Conservation (phyloP, 1,140 invertebrate species). For the Ganaspis sp. region DNA sequence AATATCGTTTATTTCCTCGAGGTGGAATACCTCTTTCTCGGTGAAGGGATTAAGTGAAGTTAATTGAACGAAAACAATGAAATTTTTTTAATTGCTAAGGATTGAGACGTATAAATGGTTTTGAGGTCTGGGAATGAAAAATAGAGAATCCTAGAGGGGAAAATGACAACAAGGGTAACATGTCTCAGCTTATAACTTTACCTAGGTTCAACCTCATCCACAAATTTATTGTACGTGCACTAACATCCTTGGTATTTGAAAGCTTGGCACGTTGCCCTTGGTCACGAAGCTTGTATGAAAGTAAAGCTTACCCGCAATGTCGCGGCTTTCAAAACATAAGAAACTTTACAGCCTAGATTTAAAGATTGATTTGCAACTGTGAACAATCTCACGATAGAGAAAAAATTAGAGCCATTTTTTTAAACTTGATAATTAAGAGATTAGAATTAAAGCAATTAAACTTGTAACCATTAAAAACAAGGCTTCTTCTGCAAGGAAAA, state of each 20-base stretch:
- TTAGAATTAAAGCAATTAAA: no score
- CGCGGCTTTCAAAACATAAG: slow-evolving; percentile 19
- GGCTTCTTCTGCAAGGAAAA: no score
- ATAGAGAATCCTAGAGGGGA: neutral
- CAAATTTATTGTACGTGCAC: slow-evolving; percentile 27
- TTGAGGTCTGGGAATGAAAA: neutral
- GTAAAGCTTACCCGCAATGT: slow-evolving; percentile 16
- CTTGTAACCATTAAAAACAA: no score
- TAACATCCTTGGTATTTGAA: slow-evolving; percentile 24
- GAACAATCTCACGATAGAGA: neutral
- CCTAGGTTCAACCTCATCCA: slow-evolving; percentile 18
- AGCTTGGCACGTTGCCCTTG: slow-evolving; percentile 24
- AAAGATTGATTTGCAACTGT: neutral
- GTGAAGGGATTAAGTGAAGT: no score
- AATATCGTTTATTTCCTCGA: no score
- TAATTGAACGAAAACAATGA: no score
- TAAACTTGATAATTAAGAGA: neutral
- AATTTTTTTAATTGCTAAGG: neutral
- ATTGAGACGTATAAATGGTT: neutral
- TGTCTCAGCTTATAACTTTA: slow-evolving; percentile 18
- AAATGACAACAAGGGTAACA: slow-evolving; percentile 8
- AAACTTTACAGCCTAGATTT: neutral
- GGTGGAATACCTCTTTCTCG: no score
- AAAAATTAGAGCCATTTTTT: neutral
- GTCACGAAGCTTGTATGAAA: slow-evolving; percentile 21